A percentile compares a stretch with the other conserved stretches of the same genome.
phyloP scores from a whole-genome alignment of 2,113 vertebrate genomes.

The Ciconia maguari region DNA sequence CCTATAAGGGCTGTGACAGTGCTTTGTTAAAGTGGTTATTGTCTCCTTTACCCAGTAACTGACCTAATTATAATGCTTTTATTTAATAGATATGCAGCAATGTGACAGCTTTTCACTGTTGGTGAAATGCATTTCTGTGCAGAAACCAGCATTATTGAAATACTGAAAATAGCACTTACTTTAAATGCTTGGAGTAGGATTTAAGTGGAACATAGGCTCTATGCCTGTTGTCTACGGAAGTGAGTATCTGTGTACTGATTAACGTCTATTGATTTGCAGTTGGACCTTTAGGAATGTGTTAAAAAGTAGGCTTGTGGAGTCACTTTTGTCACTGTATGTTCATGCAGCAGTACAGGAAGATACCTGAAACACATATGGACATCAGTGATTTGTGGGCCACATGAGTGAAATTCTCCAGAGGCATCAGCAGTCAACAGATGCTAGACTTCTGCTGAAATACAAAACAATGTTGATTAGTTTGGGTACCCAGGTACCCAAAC shows the following conservation, averaged over 20 bases:
- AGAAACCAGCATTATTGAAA: neutral
- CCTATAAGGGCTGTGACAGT: neutral
- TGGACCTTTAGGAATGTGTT: neutral
- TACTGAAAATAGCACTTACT: neutral
- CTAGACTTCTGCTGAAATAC: neutral
- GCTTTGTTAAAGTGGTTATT: neutral
- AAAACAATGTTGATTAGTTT: neutral
- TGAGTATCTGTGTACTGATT: neutral
- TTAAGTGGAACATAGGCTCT: neutral
- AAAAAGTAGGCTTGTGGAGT: neutral
- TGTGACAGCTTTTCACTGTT: conserved; percentile 4
- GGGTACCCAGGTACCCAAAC: neutral
- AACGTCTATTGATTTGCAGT: neutral
- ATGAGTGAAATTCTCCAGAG: neutral
- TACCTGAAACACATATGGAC: neutral
- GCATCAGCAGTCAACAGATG: neutral
- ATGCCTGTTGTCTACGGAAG: neutral
- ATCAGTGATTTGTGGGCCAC: neutral
- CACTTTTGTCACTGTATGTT: neutral
- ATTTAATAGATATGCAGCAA: neutral
- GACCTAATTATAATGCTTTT: conserved; percentile 20
- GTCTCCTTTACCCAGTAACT: conserved; percentile 6
- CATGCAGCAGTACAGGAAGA: neutral
- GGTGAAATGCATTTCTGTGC: neutral
- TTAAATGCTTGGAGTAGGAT: neutral